Evolutionary conservation across 2,888 invertebrate genomes (phyloP), one percentile per base, ranked within the genome.

Genomic region (Laothoe populi): DNA sequence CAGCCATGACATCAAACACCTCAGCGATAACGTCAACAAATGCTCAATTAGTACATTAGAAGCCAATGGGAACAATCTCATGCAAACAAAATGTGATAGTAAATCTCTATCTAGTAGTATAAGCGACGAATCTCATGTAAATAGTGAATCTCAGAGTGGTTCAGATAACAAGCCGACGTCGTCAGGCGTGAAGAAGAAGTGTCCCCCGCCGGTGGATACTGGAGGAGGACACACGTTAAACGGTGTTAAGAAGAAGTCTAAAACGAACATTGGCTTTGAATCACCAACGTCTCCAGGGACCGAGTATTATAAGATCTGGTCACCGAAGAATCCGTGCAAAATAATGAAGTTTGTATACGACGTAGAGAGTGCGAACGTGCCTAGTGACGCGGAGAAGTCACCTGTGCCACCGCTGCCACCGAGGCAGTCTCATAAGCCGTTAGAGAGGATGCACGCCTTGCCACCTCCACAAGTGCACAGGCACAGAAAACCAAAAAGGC

Each of bases 321-420:
- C 94, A 70, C 94, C 95, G 71, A 94, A 94, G 77, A 94, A 94
- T 79, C 93, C 94, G 26, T 93, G 93, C 77, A 93, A 93, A 79
- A 93, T 93, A 74, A 93, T 93, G 93, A 93, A 93, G 75, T 93
- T 93, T 65, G 91, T 93, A 42, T 92, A 93, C 68, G 92, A 93
- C 63, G 87, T 88, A n/a, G 93, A 93, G 72, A 86, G 92, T 70
- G 93, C 90, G 59, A 87, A 83, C 67, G 83, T 89, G 67, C 85
- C 86, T 62, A 91, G 84, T 70, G 92, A 92, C 66, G 87, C 90
- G 62, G 94, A 96, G 67, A 96, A 96, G 63, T 95, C 95, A 4
- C 92, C 92, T 21, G 95, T 95, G 45, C 96, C 96, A 42, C 95
- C 95, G 21, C 84, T 96, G 49, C 96, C 96, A 49, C 96, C 96